Percentiles rank a stretch among this genome's conserved stretches.
Evolutionary conservation across 2,797 vertebrate species (phyloP).

Genomic region (Aselliscus stoliczkanus): DNA sequence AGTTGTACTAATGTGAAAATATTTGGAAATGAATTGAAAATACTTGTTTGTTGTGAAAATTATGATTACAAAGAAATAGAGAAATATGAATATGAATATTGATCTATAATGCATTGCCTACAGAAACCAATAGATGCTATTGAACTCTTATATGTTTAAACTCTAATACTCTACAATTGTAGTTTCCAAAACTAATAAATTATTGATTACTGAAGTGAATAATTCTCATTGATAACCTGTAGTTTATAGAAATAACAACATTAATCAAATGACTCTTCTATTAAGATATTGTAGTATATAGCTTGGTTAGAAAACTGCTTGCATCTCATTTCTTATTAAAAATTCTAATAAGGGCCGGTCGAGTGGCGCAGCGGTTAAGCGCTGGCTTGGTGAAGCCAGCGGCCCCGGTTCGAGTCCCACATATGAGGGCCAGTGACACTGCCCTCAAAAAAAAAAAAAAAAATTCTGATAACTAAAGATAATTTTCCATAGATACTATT

Average conservation of each 20-base stretch:
- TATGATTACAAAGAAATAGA: not conserved
- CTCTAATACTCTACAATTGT: not conserved
- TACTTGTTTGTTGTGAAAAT: not conserved
- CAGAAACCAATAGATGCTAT: not conserved
- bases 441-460: slow-evolving; percentile 46
- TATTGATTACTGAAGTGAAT: not conserved
- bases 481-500: not conserved
- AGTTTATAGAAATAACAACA: not conserved
- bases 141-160: not conserved
- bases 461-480: not conserved
- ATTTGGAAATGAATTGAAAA: slow-evolving; percentile 18
- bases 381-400: too few species aligned
- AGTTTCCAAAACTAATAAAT: not conserved
- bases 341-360: slow-evolving; percentile 8
- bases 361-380: too few species aligned
- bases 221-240: not conserved
- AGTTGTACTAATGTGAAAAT: not conserved
- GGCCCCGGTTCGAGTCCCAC: too few species aligned
- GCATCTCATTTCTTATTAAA: slow-evolving; percentile 15
- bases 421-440: too few species aligned
- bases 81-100: not conserved
- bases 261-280: slow-evolving; percentile 18
- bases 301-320: not conserved
- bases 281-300: not conserved
- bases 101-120: not conserved